Conservation (phyloP, 1,140 invertebrate species). For the Drosophila murphyi region DNA sequence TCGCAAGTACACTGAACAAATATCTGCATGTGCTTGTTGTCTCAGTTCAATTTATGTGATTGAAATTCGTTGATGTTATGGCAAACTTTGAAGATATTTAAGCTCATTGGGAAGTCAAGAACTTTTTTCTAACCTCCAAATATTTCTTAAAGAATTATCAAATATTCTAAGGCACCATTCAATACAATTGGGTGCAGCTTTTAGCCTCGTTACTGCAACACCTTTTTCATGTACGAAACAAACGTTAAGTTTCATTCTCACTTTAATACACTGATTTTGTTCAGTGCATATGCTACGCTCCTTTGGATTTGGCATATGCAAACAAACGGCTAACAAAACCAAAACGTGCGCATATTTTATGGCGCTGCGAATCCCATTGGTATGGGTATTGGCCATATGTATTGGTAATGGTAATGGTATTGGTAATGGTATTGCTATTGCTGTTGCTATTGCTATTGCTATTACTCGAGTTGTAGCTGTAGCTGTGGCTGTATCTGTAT, state of each 20-base stretch:
- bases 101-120: no score
- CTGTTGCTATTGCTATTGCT: slow-evolving; percentile 28
- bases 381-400: slow-evolving; percentile 34
- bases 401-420: slow-evolving; percentile 28
- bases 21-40: background rate
- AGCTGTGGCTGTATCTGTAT: slow-evolving; percentile 8
- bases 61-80: no score
- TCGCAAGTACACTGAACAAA: background rate
- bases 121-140: no score
- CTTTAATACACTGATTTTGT: background rate
- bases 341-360: slow-evolving; percentile 80
- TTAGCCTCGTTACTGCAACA: background rate
- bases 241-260: background rate
- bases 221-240: no score
- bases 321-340: slow-evolving; percentile 73
- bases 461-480: background rate
- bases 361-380: slow-evolving; percentile 59
- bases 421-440: slow-evolving; percentile 39
- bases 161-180: no score
- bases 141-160: no score
- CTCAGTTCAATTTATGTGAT: no score
- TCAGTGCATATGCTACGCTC: slow-evolving; percentile 8
- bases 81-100: no score
- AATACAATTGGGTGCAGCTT: no score
- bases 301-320: slow-evolving; percentile 63